These are phyloP conservation scores for Conops quadrifasciatus DNA, from an alignment of 2,888 invertebrate species.

Conservation along the genomic window DNA sequence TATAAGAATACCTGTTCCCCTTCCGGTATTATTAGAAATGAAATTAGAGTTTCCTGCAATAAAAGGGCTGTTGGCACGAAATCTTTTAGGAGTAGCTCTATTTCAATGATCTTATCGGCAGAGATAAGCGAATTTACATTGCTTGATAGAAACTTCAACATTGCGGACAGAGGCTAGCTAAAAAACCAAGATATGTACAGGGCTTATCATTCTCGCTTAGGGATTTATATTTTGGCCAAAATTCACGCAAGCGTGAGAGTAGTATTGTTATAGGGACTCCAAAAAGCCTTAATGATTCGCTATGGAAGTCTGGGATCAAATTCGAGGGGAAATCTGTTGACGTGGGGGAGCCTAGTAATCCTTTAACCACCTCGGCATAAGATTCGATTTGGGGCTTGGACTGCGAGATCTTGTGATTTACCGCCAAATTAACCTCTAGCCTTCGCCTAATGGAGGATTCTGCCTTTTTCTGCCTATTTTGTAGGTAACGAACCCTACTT, in stretches of 20 bases:
- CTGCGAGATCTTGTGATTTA: neutral
- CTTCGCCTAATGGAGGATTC: neutral
- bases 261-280: neutral
- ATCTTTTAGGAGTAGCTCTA: neutral
- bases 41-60: neutral
- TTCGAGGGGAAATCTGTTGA: too few relatives aligned
- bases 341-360: neutral
- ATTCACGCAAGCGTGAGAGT: neutral
- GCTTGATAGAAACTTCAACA: constrained; percentile 1
- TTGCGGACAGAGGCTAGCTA: too few relatives aligned
- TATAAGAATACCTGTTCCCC: neutral
- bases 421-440: neutral
- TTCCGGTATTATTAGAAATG: neutral
- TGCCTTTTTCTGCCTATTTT: neutral
- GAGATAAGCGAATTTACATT: neutral
- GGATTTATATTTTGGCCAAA: neutral
- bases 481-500: neutral
- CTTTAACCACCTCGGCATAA: neutral
- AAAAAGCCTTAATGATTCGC: neutral
- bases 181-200: neutral
- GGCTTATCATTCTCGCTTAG: neutral
- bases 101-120: neutral
- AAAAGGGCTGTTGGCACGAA: neutral
- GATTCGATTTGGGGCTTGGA: neutral
- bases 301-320: neutral